phyloP scores from a whole-genome alignment of 2,888 invertebrate species.

The Acanthosepion pharaonis region DNA sequence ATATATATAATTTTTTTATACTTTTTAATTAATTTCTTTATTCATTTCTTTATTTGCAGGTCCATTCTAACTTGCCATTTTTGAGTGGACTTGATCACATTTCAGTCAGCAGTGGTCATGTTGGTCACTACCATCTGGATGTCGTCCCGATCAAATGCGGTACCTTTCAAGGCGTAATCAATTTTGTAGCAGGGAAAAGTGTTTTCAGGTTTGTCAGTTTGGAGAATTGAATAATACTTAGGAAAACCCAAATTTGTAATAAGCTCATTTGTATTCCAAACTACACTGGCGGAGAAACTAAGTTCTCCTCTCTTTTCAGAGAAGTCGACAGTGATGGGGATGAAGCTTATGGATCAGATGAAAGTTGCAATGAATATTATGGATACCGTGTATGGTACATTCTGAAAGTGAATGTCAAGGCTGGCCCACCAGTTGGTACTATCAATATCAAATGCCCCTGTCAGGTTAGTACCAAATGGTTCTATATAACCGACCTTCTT shows the following conservation, averaged over 20 bases:
- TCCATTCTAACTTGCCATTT: constrained; percentile 72
- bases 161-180: constrained; percentile 70
- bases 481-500: not conserved
- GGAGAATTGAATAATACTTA: not conserved
- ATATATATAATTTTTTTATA: too few species aligned
- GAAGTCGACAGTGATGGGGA: constrained; percentile 75
- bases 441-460: constrained; percentile 71
- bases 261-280: not conserved
- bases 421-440: constrained; percentile 70
- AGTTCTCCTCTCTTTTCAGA: constrained; percentile 55
- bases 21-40: not conserved
- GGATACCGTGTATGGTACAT: constrained; percentile 74
- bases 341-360: constrained; percentile 66
- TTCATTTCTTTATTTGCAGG: constrained; percentile 56
- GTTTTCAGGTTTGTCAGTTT: constrained; percentile 69
- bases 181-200: constrained; percentile 70
- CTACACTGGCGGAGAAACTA: not conserved
- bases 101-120: constrained; percentile 71
- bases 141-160: constrained; percentile 70
- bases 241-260: not conserved
- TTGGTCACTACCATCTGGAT: constrained; percentile 67
- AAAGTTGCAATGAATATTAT: constrained; percentile 61
- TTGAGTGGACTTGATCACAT: constrained; percentile 68
- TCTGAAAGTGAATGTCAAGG: constrained; percentile 70
- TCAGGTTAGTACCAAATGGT: constrained; percentile 62